These are phyloP conservation scores for Paracentrotus lividus DNA, from an alignment of 53 echinoderm and acorn worm genomes.

Conservation along the genomic window DNA sequence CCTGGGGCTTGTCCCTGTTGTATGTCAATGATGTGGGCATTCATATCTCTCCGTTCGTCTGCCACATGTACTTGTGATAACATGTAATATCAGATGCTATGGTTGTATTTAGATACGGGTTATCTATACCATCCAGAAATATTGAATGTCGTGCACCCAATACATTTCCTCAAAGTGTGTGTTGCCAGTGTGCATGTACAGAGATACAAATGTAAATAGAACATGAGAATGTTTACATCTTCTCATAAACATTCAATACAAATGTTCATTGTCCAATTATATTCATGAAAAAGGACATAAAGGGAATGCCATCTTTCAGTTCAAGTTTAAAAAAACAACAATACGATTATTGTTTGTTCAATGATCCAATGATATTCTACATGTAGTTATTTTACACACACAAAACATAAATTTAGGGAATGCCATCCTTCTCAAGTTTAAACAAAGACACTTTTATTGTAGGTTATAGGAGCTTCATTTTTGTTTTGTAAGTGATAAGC, in stretches of 20 bases:
- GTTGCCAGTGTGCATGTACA: no score
- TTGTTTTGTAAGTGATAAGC: no score
- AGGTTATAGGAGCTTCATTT: background rate
- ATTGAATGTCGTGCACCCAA: constrained; percentile 31
- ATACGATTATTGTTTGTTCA: no score
- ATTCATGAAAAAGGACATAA: no score
- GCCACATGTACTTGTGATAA: constrained; percentile 35
- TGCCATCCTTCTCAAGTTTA: background rate
- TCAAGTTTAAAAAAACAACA: background rate
- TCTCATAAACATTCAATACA: background rate
- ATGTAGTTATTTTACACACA: no score
- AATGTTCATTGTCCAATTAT: background rate
- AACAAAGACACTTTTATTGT: background rate
- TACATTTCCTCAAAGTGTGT: constrained; percentile 20
- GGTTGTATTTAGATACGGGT: constrained; percentile 19
- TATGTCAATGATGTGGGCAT: constrained; percentile 15
- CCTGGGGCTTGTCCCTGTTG: constrained; percentile 9
- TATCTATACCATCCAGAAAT: constrained; percentile 20
- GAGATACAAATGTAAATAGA: constrained; percentile 35
- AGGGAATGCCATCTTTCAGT: no score
- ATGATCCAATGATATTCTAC: no score
- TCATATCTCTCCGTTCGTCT: background rate
- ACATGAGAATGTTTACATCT: background rate
- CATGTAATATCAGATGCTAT: constrained; percentile 9
- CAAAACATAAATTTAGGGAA: background rate